Evolutionary conservation across 2,113 vertebrate genomes (phyloP), one percentile per base, ranked within the genome.

Genomic region (Stictonetta naevosa): DNA sequence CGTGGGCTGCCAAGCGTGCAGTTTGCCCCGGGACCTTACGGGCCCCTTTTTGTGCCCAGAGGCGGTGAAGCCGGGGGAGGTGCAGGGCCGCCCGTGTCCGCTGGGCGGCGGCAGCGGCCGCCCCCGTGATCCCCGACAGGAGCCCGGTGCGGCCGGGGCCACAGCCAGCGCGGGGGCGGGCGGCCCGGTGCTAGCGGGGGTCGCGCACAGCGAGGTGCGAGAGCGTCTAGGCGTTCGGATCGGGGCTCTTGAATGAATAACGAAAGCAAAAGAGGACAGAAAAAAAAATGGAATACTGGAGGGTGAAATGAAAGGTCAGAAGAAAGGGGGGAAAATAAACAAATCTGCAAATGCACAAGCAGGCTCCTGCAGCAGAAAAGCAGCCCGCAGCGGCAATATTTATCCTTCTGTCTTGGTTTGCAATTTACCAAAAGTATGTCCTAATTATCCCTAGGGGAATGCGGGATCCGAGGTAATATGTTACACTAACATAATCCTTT

Each of bases 101-200:
- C 98, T 95, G 86, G 98, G 98, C 96, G 98, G 98, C 98, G 97
- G 85, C 92, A 97, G 95, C 76, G 90, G 83, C 68, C 17, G 64
- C 88, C 64, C 94, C 87, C 80, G 58, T 8, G 38, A 66, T 85
- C 91, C 91, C 64, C 96, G 89, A 95, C 83, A 86, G 92, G 66
- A 69, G 29, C 22, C 59, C 55, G 11, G 44, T 3, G 20, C 34
- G 73, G 56, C 48, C 36, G 28, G 58, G 28, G 16, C 25, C 36
- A 19, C 13, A 36, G 71, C 20, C 56, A 18, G 7, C 17, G 25
- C 2, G 20, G 26, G 2, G 1, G 8, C 21, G 16, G 5, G 20
- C 23, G 33, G 25, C 25, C 11, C 58, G 9, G 12, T 13, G 34
- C 3, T 10, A 55, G 13, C 16, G 14, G 18, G 15, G 58, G 0